A percentile compares a stretch with the other conserved stretches of the same genome.
These are phyloP conservation scores for Psylliodes chrysocephalus DNA, from an alignment of 2,888 invertebrate genomes.

Conservation along the genomic window DNA sequence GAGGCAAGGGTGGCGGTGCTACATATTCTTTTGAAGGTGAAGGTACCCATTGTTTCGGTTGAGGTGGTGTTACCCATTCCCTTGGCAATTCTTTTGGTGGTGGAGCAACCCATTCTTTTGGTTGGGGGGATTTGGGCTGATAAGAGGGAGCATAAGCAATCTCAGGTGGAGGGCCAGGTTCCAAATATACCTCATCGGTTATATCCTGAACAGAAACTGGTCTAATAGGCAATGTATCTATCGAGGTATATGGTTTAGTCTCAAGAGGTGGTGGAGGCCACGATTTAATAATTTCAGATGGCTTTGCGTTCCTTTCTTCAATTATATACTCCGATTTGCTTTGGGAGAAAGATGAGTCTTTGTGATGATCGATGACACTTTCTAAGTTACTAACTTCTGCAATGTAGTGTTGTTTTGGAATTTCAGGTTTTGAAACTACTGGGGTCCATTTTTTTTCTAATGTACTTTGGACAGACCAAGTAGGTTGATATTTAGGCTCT, in stretches of 20 bases:
- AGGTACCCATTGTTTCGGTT: constrained; percentile 64
- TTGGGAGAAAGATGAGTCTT: constrained; percentile 44
- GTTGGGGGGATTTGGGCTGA: constrained; percentile 18
- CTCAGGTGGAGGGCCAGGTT: constrained; percentile 76
- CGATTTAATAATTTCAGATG: constrained; percentile 65
- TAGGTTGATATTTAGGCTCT: constrained; percentile 54
- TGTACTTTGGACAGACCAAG: constrained; percentile 61
- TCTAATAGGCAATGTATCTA: constrained; percentile 53
- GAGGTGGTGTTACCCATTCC: constrained; percentile 69
- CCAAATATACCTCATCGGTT: constrained; percentile 67
- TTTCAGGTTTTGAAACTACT: constrained; percentile 47
- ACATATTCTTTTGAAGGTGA: constrained; percentile 62
- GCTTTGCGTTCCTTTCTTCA: constrained; percentile 62
- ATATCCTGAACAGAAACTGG: constrained; percentile 64
- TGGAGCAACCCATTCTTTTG: constrained; percentile 26
- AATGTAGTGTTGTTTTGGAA: constrained; percentile 59
- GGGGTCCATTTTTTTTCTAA: constrained; percentile 62
- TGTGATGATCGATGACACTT: constrained; percentile 53
- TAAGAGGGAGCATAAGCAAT: constrained; percentile 71
- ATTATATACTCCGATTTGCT: constrained; percentile 55
- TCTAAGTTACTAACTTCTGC: constrained; percentile 62
- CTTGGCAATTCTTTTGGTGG: constrained; percentile 65
- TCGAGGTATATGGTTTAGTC: constrained; percentile 53
- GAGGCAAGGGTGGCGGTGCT: constrained; percentile 63
- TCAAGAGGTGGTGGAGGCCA: constrained; percentile 62